A percentile compares a stretch with the other conserved stretches of the same genome.
These are phyloP conservation scores for Sebastes melanostomus DNA, from an alignment of 2,797 vertebrate species.

Conservation along the genomic window DNA sequence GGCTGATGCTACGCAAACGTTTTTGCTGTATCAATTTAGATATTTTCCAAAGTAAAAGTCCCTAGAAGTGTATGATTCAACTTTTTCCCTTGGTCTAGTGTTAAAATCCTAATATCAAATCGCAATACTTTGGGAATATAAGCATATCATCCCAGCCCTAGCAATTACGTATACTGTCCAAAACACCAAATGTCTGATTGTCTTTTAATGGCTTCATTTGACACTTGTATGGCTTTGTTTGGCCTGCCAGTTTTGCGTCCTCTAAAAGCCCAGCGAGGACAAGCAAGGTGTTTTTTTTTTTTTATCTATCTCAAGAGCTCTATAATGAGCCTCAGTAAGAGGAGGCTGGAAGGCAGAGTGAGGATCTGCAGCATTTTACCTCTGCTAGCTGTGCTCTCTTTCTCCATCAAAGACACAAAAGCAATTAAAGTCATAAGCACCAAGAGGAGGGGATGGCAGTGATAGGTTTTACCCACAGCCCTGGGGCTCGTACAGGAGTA, in stretches of 20 bases:
- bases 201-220: slow-evolving; percentile 20
- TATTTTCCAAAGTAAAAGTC: no score
- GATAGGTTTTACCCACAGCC: slow-evolving; percentile 38
- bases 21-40: no score
- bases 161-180: background rate
- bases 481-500: slow-evolving; percentile 46
- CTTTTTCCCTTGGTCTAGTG: no score
- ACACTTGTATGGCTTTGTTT: background rate
- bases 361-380: background rate
- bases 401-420: slow-evolving; percentile 39
- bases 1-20: no score
- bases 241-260: background rate
- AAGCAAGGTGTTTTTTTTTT: background rate
- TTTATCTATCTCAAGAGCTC: slow-evolving; percentile 33
- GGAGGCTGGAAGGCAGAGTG: background rate
- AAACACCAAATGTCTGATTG: background rate
- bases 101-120: no score
- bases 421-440: slow-evolving; percentile 34
- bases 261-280: slow-evolving; percentile 21
- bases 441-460: slow-evolving; percentile 11
- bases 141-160: no score
- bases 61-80: no score
- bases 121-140: no score
- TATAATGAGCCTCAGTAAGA: slow-evolving; percentile 1
- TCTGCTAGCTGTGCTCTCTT: background rate